Evolutionary conservation across 1,140 invertebrate genomes (phyloP), one percentile per base, ranked within the genome.

Genomic region (Aphaenogaster ashmeadi): DNA sequence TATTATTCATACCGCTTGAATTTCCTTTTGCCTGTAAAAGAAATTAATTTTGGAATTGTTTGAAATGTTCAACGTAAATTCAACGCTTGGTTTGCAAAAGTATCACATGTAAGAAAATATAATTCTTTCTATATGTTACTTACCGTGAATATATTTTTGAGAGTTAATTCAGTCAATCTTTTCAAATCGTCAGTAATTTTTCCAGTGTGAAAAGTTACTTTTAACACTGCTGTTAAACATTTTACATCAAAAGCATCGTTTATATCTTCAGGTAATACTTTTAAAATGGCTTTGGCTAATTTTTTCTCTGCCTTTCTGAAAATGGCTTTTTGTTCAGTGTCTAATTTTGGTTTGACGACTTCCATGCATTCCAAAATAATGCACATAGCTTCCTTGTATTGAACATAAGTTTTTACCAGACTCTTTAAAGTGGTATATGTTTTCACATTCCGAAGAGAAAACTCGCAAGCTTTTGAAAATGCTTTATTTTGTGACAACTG

Each of bases 351-450:
- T 83, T 64, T 93, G 9, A 91, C 33, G 38, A 77, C 66, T 5
- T 92, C 90, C 8, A 93, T 88, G 41, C 85, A 91, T 69, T 93
- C 85, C 44, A 94, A 66, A 54, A 94, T n/a, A 44, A 84, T 79
- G 11, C 50, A 36, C 38, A 88, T 77, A 15, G 50, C 18, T 67
- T 87, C 64, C 6, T 92, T 88, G 21, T 71, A 58, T 27, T 41
- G 13, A 47, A 15, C 13, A 56, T 60, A 87, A 54, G 41, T 74
- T 56, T 89, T 91, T 62, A 93, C 74, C 38, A 89, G 79, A 44
- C 27, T 75, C 47, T 90, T 89, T 62, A 93, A 88, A 36, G 7
- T 47, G 27, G 67, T 50, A 38, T 91, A 91, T 13, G 87, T 88
- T 56, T 64, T 78, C 47, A 81, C 52, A 69, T 91, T 86, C 21